Evolutionary conservation across 2,797 vertebrate genomes (phyloP), one percentile per base, ranked within the genome.

Genomic region (Coregonus sp.): DNA sequence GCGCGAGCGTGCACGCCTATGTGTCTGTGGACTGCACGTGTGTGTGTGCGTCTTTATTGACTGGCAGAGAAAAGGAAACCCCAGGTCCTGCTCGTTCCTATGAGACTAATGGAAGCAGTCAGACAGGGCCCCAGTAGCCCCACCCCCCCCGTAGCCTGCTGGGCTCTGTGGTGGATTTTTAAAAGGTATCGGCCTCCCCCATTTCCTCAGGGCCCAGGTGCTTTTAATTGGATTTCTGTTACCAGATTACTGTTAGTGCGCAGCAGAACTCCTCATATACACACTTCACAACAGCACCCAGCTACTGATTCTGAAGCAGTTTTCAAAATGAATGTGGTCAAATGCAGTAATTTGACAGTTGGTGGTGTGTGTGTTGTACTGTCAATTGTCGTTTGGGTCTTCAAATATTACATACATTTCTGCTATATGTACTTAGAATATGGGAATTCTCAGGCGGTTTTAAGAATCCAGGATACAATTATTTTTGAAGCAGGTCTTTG

Each of bases 111-210:
- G 11, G 40, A 47, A 47, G 40, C 40, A 47, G 40, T 47, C 40
- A 56, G 52, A 9, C 56, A n/a, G 6, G n/a, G 56, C n/a, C 56
- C 56, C 18, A 59, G n/a, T 9, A 20, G 18, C 40, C 7, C 40
- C 40, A 6, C 40, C 9, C 40, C 40, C 9, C 40, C 9, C 2
- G 70, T 78, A 59, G 85, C 85, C 78, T 63, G 71, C 37, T 35
- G 85, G 80, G 84, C 56, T 82, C 18, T 81, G 80, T 87, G 90
- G 86, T 82, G 74, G 76, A 75, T 82, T 88, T 84, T 86, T 83
- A 86, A 56, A 86, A 84, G 79, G 72, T 73, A 74, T 59, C 47
- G 20, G 83, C 85, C 82, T 84, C 74, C 69, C 56, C 70, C 67
- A 73, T 90, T 89, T 87, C 83, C 84, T 86, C 81, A 63, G 65